Evolutionary conservation across 2,797 vertebrate species (phyloP).

Genomic region (Benthosema pterotum): DNA sequence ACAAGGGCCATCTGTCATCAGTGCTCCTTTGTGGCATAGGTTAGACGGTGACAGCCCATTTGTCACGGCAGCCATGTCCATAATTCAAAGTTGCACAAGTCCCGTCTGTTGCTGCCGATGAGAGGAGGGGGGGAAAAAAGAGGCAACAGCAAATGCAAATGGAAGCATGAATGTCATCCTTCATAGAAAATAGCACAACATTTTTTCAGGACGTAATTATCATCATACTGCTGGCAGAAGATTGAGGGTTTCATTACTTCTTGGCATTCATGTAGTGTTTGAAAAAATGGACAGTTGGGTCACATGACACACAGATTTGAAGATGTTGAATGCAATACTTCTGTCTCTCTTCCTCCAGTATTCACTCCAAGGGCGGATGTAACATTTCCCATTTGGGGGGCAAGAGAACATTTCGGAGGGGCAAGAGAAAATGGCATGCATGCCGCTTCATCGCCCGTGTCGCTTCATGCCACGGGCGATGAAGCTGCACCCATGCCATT

Average conservation of each 20-base stretch:
- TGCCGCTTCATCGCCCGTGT: no score
- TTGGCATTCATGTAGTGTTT: neutral
- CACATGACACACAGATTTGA: no score
- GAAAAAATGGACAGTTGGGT: neutral
- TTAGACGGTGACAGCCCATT: constrained; percentile 1
- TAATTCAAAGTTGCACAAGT: neutral
- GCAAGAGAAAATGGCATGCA: no score
- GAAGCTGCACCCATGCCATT: no score
- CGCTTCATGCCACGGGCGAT: no score
- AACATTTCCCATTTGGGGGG: no score
- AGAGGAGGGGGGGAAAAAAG: no score
- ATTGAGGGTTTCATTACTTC: neutral
- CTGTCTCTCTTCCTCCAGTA: neutral
- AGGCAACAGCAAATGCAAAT: neutral
- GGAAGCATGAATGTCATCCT: neutral
- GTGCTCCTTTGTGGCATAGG: neutral
- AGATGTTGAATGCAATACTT: no score
- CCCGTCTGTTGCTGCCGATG: neutral
- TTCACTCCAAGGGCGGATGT: neutral
- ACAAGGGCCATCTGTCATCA: neutral
- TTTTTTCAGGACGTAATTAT: neutral
- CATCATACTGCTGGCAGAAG: neutral
- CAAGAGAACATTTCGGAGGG: no score
- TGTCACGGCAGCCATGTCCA: constrained; percentile 9
- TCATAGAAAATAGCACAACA: neutral